Evolutionary conservation across 2,797 vertebrate genomes (phyloP), one percentile per base, ranked within the genome.

Genomic region (Sebastes hubbsi): DNA sequence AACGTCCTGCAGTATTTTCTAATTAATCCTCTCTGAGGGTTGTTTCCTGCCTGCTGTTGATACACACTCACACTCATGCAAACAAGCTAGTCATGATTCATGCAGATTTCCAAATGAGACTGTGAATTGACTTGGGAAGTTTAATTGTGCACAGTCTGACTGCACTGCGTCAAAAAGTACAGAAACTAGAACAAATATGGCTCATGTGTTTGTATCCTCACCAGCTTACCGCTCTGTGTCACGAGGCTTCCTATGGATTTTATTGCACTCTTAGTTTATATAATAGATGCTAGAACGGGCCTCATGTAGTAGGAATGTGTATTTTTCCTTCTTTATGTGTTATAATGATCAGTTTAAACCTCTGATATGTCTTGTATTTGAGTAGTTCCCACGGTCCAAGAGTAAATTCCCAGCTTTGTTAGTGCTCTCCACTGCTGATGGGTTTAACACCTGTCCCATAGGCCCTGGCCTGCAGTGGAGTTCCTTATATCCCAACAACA

Each of bases 1-100:
- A 89, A 68, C 24, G 36, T 84, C 85, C 83, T 90, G 82, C 77
- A 82, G 87, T 82, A 86, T 89, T 87, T 89, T 82, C 62, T 85
- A 86, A 92, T 91, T 60, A 83, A 87, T 88, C 82, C 38, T 88
- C 80, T 75, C 32, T 1, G 49, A 82, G 59, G 72, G 75, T 80
- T 74, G 71, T 80, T 88, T 86, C 69, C 69, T 72, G 55, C 38
- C 60, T 81, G 66, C 60, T 79, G 80, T 54, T 81, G 27, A 67
- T 22, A 62, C 49, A 64, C 67, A 67, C 2, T 49, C 13, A 66
- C 58, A 27, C 38, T 49, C 62, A 73, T 65, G 32, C 30, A 89
- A 77, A 83, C 76, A 87, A 71, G 58, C 54, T 4, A 38, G 38
- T 84, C 72, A 83, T 87, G 77, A 89, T 89, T 85, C 81, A 78